Conservation (phyloP, 2,888 invertebrate species). For the Cynaeus angustus region DNA sequence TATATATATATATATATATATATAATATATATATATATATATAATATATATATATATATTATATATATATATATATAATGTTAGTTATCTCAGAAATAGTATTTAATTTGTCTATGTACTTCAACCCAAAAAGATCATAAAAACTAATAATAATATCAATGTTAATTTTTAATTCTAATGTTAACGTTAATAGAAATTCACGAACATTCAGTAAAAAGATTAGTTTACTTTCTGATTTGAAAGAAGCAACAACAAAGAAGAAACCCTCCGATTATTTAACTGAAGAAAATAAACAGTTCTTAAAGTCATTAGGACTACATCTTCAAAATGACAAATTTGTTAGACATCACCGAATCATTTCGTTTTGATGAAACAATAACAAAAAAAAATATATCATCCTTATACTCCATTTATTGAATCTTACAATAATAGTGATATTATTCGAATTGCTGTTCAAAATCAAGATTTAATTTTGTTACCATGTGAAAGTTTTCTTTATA, state of each 20-base stretch:
- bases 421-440: constrained; percentile 61
- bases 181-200: constrained; percentile 28
- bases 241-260: constrained; percentile 34
- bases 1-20: neutral
- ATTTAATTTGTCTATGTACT: too few species aligned
- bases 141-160: too few species aligned
- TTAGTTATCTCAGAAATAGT: too few species aligned
- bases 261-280: constrained; percentile 17
- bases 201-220: neutral
- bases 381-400: constrained; percentile 56
- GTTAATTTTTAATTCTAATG: constrained; percentile 41
- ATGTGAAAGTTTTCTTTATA: constrained; percentile 54
- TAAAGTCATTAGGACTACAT: constrained; percentile 45
- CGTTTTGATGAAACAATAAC: constrained; percentile 56
- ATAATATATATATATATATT: neutral
- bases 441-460: constrained; percentile 60
- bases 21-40: constrained; percentile 1
- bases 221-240: constrained; percentile 25
- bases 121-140: too few species aligned
- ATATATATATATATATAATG: too few species aligned
- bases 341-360: constrained; percentile 50
- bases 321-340: constrained; percentile 50
- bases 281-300: constrained; percentile 45
- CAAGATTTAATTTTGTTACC: constrained; percentile 56
- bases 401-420: constrained; percentile 59